These are phyloP conservation scores for Ptychadena robeensis DNA, from an alignment of 2,797 vertebrate genomes.

Conservation along the genomic window DNA sequence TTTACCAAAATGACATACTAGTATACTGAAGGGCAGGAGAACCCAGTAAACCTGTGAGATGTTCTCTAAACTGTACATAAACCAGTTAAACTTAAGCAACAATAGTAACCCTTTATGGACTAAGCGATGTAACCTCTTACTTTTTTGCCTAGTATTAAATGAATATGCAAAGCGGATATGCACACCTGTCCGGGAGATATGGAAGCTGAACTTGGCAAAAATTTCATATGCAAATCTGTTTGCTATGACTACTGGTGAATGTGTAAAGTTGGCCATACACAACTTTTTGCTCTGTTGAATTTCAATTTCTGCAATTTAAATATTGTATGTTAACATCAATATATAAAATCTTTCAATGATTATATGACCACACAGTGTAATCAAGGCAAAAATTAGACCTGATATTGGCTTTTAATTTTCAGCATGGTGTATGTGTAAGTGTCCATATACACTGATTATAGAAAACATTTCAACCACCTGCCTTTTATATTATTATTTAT, in stretches of 20 bases:
- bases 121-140: neutral
- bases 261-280: neutral
- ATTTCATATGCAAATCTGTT: slow-evolving; percentile 28
- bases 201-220: slow-evolving; percentile 16
- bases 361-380: no score
- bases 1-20: neutral
- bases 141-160: neutral
- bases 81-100: neutral
- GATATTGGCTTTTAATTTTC: no score
- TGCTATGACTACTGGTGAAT: neutral
- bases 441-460: no score
- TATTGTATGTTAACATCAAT: no score
- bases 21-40: neutral
- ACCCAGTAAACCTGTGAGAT: neutral
- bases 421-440: no score
- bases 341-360: no score
- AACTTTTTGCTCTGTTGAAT: no score
- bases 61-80: neutral
- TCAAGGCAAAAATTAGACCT: no score
- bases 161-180: slow-evolving; percentile 19
- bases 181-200: neutral
- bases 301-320: no score
- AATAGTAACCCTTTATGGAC: no score
- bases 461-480: no score
- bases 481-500: no score